Evolutionary conservation across 1,140 invertebrate genomes (phyloP).

Genomic region (Psilanteris sp.): DNA sequence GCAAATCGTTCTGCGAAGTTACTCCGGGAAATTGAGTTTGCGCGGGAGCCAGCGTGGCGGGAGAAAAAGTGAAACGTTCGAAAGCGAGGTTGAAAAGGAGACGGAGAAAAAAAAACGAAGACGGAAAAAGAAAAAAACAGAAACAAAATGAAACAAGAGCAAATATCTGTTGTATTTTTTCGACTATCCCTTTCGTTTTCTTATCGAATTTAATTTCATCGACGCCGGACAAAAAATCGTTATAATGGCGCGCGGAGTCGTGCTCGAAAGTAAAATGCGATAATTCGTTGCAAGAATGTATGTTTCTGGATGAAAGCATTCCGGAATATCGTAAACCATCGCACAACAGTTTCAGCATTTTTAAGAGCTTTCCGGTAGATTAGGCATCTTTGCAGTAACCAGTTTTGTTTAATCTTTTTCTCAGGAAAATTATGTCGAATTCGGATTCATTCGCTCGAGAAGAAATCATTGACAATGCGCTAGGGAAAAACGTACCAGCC

Average conservation of each 20-base stretch:
- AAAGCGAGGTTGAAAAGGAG: too few relatives aligned
- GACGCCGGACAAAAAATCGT: not conserved
- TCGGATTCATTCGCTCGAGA: constrained; percentile 64
- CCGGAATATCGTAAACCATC: constrained; percentile 36
- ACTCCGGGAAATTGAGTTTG: constrained; percentile 56
- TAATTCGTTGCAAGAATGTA: constrained; percentile 20
- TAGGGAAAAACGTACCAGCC: constrained; percentile 25
- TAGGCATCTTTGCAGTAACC: constrained; percentile 47
- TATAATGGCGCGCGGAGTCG: not conserved
- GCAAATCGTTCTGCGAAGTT: constrained; percentile 43
- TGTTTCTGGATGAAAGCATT: constrained; percentile 40
- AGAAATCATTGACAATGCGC: constrained; percentile 70
- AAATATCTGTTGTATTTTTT: not conserved
- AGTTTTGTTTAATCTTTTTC: constrained; percentile 72
- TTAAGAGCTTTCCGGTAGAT: constrained; percentile 66
- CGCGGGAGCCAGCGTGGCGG: not conserved
- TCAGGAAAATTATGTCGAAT: constrained; percentile 72
- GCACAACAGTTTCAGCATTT: constrained; percentile 63
- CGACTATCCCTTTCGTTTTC: not conserved
- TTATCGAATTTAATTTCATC: constrained; percentile 1
- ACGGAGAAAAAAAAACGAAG: not conserved
- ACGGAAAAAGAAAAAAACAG: too few relatives aligned
- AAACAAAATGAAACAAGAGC: not conserved
- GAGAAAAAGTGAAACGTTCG: constrained; percentile 20
- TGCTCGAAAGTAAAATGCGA: constrained; percentile 5